phyloP scores from a whole-genome alignment of 2,888 invertebrate genomes.

The Saturnia pavonia region DNA sequence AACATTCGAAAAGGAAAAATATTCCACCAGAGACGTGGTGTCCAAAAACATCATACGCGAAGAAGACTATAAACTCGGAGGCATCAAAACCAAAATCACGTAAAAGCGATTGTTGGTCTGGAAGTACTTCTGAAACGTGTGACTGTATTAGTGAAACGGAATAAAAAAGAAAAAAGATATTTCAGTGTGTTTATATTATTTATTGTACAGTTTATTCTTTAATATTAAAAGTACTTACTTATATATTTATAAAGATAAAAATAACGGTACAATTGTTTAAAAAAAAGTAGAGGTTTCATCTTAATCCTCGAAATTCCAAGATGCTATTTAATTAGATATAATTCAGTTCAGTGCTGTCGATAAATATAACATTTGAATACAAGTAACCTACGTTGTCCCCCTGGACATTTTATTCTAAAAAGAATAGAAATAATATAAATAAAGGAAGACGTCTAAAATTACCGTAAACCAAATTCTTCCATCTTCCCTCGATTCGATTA shows the following conservation, averaged over 20 bases:
- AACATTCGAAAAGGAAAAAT: conserved; percentile 1
- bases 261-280: conserved; percentile 72
- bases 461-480: neutral
- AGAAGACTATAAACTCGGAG: conserved; percentile 21
- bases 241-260: conserved; percentile 56
- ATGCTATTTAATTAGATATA: neutral
- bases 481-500: conserved; percentile 42
- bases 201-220: conserved; percentile 77
- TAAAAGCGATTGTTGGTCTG: conserved; percentile 15
- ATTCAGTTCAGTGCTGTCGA: neutral
- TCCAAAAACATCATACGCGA: conserved; percentile 10
- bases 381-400: neutral
- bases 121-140: conserved; percentile 8
- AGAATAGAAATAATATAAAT: neutral
- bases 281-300: conserved; percentile 73
- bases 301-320: conserved; percentile 26
- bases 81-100: conserved; percentile 25
- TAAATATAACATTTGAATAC: neutral
- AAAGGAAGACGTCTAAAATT: neutral
- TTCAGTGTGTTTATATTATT: conserved; percentile 71
- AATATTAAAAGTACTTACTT: conserved; percentile 53
- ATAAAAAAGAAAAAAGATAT: conserved; percentile 47
- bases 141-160: conserved; percentile 29
- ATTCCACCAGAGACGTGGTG: neutral
- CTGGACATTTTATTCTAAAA: neutral